A percentile compares a stretch with the other conserved stretches of the same genome.
Evolutionary conservation across 2,888 invertebrate species (phyloP).

Genomic region (Pandemis heparana): DNA sequence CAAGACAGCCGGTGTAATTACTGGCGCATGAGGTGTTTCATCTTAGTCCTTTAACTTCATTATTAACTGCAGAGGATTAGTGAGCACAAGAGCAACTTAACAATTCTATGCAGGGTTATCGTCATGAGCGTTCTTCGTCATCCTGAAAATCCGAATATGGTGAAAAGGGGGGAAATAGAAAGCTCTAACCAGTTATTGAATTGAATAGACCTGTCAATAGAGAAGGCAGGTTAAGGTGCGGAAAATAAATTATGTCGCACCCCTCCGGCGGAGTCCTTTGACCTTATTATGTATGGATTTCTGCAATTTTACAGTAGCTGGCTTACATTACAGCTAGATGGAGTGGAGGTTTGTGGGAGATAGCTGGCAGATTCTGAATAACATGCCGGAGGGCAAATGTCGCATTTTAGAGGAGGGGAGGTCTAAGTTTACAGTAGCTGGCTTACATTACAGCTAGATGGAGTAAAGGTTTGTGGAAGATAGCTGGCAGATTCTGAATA

Average conservation of each 20-base stretch:
- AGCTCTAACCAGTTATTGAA: constrained; percentile 36
- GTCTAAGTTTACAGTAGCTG: neutral
- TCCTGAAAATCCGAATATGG: constrained; percentile 30
- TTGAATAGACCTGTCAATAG: constrained; percentile 38
- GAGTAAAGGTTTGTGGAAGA: no score
- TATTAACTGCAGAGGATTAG: no score
- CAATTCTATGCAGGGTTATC: neutral
- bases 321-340: neutral
- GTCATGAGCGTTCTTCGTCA: neutral
- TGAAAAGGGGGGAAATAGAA: constrained; percentile 21
- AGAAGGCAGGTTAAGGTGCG: constrained; percentile 30
- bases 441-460: neutral
- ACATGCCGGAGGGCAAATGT: no score
- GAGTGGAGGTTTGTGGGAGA: no score
- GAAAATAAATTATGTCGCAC: constrained; percentile 28
- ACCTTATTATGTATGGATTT: constrained; percentile 6
- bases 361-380: no score
- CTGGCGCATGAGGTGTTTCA: no score
- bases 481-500: no score
- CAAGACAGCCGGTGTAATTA: no score
- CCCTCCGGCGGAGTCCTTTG: constrained; percentile 10
- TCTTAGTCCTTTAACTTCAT: no score
- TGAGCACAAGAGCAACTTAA: neutral
- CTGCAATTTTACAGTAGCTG: neutral
- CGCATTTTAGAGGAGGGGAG: no score